Evolutionary conservation across 2,888 invertebrate genomes (phyloP), one percentile per base, ranked within the genome.

Genomic region (Lepidonotus clava): DNA sequence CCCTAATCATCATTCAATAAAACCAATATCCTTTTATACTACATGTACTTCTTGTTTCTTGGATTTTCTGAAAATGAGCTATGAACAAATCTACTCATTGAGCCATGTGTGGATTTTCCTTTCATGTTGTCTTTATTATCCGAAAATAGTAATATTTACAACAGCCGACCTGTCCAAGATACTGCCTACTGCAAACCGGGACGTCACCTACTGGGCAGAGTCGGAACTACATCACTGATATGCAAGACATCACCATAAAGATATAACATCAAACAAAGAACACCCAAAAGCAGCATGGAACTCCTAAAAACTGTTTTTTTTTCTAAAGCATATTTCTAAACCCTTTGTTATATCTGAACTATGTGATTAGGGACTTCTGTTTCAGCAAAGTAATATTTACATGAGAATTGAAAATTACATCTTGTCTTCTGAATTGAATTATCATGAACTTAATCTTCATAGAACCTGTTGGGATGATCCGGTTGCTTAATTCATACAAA

Each of bases 101-200:
- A n/a, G n/a, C n/a, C n/a, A n/a, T n/a, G n/a, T n/a, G n/a, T n/a
- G n/a, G n/a, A n/a, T n/a, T n/a, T n/a, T n/a, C n/a, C n/a, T 61
- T 61, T 61, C 61, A 61, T 61, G 61, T 61, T 24, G 61, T 61
- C 61, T 61, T 61, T 61, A 61, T 61, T 61, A 61, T 61, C 61
- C 28, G 61, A 61, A 61, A 61, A 61, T 61, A 61, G 32, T 61
- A 61, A 61, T 61, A 61, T 61, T 61, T 61, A 61, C 61, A 61
- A 61, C 61, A 61, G 11, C 61, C 61, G 61, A 24, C 11, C 2
- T n/a, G 4, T 32, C 61, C 28, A 24, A 61, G 21, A 11, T 32
- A 61, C 11, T 61, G 28, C 24, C 28, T 61, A 61, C 61, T 61
- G 4, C 24, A 5, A 28, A 61, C 28, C 61, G 61, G 61, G 28